Percentiles rank a stretch among this genome's conserved stretches.
These are phyloP conservation scores for Psammodynastes pulverulentus DNA, from an alignment of 2,113 vertebrate species.

Conservation along the genomic window DNA sequence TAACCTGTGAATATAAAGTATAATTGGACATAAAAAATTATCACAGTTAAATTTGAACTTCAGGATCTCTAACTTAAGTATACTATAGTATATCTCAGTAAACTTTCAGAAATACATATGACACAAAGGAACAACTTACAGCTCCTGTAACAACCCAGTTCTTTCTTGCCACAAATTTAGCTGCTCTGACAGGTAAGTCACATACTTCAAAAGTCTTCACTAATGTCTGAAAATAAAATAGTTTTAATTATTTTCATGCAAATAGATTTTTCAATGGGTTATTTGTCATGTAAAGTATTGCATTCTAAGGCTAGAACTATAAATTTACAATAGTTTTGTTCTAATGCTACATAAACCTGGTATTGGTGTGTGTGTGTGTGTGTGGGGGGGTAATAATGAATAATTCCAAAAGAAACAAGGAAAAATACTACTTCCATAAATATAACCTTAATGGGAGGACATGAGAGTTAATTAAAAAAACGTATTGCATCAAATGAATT, in stretches of 20 bases:
- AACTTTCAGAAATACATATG: neutral
- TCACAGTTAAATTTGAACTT: neutral
- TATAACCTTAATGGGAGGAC: neutral
- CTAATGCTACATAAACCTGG: neutral
- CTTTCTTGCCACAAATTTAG: conserved; percentile 97
- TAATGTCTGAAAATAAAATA: conserved; percentile 78
- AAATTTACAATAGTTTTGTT: neutral
- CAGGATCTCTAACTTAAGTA: neutral
- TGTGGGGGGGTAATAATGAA: neutral
- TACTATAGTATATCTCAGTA: neutral
- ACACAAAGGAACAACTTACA: conserved; percentile 71
- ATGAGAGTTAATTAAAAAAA: neutral
- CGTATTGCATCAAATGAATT: neutral
- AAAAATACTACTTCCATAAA: neutral
- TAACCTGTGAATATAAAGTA: neutral
- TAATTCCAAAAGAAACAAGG: neutral
- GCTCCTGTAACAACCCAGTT: conserved; percentile 99
- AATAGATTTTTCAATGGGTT: neutral
- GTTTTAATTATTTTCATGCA: neutral
- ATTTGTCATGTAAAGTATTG: neutral
- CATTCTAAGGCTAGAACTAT: neutral
- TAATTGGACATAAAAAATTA: neutral
- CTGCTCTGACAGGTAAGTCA: conserved; percentile 95
- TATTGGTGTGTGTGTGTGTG: too few relatives aligned
- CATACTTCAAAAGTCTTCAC: conserved; percentile 99